These are phyloP conservation scores for Pleuronectes platessa DNA, from an alignment of 2,113 vertebrate species.

Conservation along the genomic window DNA sequence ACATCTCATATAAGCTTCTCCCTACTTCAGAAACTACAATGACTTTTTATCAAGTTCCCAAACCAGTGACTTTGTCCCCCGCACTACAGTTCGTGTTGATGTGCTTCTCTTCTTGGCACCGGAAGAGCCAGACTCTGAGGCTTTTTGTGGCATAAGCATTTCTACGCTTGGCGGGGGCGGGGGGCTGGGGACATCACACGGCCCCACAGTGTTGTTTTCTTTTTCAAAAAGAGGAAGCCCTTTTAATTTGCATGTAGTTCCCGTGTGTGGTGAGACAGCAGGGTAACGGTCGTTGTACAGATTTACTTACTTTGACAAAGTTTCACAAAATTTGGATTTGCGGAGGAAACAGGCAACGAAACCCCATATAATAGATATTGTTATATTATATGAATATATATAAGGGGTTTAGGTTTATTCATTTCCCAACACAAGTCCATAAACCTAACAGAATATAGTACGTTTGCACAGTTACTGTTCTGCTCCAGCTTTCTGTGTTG, in stretches of 20 bases:
- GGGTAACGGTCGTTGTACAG: neutral
- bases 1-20: neutral
- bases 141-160: conserved; percentile 69
- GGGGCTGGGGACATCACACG: conserved; percentile 7
- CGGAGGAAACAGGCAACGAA: neutral
- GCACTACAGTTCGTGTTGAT: conserved; percentile 19
- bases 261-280: neutral
- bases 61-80: neutral
- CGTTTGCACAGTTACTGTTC: neutral
- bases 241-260: neutral
- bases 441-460: neutral
- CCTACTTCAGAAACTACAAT: neutral
- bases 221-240: conserved; percentile 36
- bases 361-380: no score
- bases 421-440: neutral
- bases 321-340: neutral
- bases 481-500: neutral
- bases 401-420: neutral
- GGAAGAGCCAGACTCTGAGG: conserved; percentile 26
- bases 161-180: conserved; percentile 33
- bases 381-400: no score
- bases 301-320: neutral
- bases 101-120: conserved; percentile 45
- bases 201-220: conserved; percentile 14
- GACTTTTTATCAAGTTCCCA: neutral